A percentile compares a stretch with the other conserved stretches of the same genome.
Conservation (phyloP, 2,888 invertebrate genomes). For the Ecdyonurus torrentis region DNA sequence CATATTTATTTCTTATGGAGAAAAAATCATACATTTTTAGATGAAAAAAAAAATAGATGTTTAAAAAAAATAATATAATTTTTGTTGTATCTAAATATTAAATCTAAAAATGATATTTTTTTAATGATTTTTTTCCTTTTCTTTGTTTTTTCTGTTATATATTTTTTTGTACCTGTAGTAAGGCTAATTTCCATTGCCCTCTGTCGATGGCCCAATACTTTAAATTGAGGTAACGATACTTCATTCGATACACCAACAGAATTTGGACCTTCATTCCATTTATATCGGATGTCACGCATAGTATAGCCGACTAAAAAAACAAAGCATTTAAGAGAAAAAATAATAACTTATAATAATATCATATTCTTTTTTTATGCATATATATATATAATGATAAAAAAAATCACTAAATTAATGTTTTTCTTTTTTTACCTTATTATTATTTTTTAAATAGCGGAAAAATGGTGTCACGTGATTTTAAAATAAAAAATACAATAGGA, state of each 20-base stretch:
- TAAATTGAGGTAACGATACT: slow-evolving; percentile 94
- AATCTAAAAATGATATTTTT: background rate
- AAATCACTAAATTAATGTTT: background rate
- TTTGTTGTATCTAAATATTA: no score
- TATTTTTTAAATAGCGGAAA: background rate
- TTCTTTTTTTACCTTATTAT: background rate
- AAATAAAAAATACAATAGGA: background rate
- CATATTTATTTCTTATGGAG: background rate
- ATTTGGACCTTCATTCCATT: slow-evolving; percentile 90
- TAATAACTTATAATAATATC: no score
- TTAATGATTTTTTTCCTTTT: no score
- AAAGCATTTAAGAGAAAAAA: no score
- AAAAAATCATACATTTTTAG: background rate
- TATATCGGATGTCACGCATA: slow-evolving; percentile 94
- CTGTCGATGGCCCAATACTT: slow-evolving; percentile 92
- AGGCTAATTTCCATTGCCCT: slow-evolving; percentile 92
- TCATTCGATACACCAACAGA: slow-evolving; percentile 91
- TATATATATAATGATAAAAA: background rate
- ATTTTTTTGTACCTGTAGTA: slow-evolving; percentile 77
- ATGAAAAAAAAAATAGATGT: background rate
- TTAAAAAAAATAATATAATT: background rate
- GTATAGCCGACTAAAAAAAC: slow-evolving; percentile 82
- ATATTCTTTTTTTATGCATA: no score
- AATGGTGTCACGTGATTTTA: background rate
- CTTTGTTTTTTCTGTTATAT: no score